Evolutionary conservation across 1,140 invertebrate species (phyloP), one percentile per base, ranked within the genome.

Genomic region (Berghia stephanieae): DNA sequence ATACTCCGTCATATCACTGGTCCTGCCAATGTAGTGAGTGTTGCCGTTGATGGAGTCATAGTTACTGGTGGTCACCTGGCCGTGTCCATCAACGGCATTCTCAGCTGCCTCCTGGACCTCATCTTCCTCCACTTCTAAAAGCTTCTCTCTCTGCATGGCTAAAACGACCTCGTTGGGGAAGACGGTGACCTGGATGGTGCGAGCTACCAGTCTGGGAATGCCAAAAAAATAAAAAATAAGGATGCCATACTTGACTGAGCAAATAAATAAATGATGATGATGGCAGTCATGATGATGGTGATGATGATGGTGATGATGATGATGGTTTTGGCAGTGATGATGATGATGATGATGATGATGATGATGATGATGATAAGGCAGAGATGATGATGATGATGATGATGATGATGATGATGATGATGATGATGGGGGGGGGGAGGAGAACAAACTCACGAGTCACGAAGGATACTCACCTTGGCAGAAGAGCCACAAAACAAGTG

Each of bases 401-500:
- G n/a, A n/a, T n/a, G n/a, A n/a, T n/a, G n/a, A n/a, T n/a, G n/a
- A n/a, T n/a, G n/a, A n/a, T n/a, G n/a, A n/a, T n/a, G n/a, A n/a
- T n/a, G n/a, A n/a, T n/a, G n/a, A n/a, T n/a, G n/a, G n/a, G n/a
- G n/a, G n/a, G n/a, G n/a, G n/a, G n/a, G n/a, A n/a, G n/a, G 40
- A 34, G 43, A 71, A 71, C 34, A 36, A 52, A 71, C 1, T 5
- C 27, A 2, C n/a, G 27, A 24, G 8, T 8, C 36, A 3, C 8
- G 24, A 42, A 38, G 8, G 8, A 4, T 24, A 77, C 79, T 89
- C 92, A 97, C 96, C 96, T 94, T 49, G 96, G 96, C 80, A 96
- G 89, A 42, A 97, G 90, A 60, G 95, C 94, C 34, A 95, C 89
- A 31, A 96, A 93, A 42, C 93, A 92, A 55, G 94, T 93, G 57